These are phyloP conservation scores for Dendrolimus pini DNA, from an alignment of 2,888 invertebrate species.

Conservation along the genomic window DNA sequence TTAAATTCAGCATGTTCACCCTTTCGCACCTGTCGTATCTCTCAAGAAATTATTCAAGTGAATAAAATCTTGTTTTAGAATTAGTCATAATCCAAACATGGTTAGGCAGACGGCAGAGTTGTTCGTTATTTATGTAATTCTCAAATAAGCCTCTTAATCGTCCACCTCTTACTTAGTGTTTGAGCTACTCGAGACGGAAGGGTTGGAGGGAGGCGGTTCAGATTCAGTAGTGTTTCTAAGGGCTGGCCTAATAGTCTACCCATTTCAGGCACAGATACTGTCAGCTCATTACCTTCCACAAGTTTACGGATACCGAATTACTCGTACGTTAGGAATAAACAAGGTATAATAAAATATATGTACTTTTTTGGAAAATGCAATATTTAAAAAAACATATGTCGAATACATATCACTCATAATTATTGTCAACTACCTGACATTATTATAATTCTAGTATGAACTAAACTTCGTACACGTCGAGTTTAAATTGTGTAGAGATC, in stretches of 20 bases:
- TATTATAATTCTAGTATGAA: too few species aligned
- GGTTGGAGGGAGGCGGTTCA: conserved; percentile 18
- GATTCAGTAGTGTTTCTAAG: conserved; percentile 23
- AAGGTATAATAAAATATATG: conserved; percentile 20
- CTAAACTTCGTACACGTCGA: too few species aligned
- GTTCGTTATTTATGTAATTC: conserved; percentile 52
- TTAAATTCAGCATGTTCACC: not conserved
- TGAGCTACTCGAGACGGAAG: conserved; percentile 34
- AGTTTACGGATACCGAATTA: conserved; percentile 58
- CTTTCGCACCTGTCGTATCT: not conserved
- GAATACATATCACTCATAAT: too few species aligned
- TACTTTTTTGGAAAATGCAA: too few species aligned
- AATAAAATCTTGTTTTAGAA: conserved; percentile 35
- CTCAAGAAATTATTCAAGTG: conserved; percentile 20
- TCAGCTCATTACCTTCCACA: conserved; percentile 51
- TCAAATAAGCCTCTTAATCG: conserved; percentile 55
- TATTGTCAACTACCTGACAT: too few species aligned
- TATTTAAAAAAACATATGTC: too few species aligned
- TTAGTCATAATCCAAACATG: conserved; percentile 39
- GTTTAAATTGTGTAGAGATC: too few species aligned
- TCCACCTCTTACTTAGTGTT: conserved; percentile 54
- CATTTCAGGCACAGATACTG: conserved; percentile 54
- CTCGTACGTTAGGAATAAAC: conserved; percentile 48
- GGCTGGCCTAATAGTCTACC: conserved; percentile 46
- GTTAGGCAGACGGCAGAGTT: conserved; percentile 34